phyloP scores from a whole-genome alignment of 2,888 invertebrate genomes.

The Syrphus vitripennis region DNA sequence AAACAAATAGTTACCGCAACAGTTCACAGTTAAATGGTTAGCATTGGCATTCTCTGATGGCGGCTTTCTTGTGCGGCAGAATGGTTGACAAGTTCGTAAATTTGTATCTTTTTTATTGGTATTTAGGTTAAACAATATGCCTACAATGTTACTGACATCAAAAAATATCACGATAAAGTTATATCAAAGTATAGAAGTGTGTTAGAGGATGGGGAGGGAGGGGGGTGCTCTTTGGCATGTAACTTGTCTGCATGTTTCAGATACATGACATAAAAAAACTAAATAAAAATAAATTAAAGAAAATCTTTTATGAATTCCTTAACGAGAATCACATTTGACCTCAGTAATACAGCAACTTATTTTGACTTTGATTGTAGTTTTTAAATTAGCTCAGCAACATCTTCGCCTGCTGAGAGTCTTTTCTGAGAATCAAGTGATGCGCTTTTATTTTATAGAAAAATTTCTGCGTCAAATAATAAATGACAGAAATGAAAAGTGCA shows the following conservation, averaged over 20 bases:
- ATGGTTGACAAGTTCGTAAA: conserved; percentile 29
- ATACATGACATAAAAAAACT: not conserved
- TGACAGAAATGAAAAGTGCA: no score
- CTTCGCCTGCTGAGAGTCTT: no score
- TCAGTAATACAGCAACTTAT: no score
- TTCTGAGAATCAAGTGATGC: no score
- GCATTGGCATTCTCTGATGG: conserved; percentile 5
- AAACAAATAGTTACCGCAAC: no score
- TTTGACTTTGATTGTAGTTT: no score
- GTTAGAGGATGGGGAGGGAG: no score
- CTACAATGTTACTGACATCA: conserved; percentile 12
- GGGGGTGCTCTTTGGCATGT: not conserved
- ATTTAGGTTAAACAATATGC: conserved; percentile 34
- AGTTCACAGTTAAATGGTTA: not conserved
- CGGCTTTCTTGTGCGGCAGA: not conserved
- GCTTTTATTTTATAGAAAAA: no score
- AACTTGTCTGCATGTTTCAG: not conserved
- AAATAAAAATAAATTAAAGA: not conserved
- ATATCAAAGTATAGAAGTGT: not conserved
- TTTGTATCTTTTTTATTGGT: conserved; percentile 4
- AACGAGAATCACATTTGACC: not conserved
- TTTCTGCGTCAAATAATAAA: no score
- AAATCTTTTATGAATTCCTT: not conserved
- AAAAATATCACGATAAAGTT: not conserved
- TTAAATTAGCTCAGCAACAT: no score